Evolutionary conservation across 1,140 invertebrate species (phyloP).

Genomic region (Thereuonema tuberculata): DNA sequence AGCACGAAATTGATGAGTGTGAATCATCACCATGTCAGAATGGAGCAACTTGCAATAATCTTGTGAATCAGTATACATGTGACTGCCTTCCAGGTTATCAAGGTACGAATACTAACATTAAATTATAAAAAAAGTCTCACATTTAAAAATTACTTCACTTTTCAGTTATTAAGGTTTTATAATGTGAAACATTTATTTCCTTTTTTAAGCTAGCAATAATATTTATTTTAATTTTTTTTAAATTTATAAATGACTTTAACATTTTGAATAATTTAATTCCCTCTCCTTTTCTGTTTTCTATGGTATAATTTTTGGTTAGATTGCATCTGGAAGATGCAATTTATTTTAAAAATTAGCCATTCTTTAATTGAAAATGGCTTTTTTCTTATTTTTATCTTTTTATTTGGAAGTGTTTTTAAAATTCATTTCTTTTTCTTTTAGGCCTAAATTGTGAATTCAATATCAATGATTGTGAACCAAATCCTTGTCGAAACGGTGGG

Average conservation of each 20-base stretch:
- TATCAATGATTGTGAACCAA: constrained; percentile 77
- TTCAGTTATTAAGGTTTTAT: too few relatives aligned
- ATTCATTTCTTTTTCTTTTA: constrained; percentile 15
- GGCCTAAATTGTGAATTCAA: constrained; percentile 88
- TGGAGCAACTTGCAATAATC: constrained; percentile 68
- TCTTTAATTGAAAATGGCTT: too few relatives aligned
- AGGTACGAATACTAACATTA: constrained; percentile 22
- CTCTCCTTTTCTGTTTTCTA: too few relatives aligned
- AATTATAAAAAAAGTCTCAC: background rate
- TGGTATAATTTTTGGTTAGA: too few relatives aligned
- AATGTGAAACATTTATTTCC: background rate
- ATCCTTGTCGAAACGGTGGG: constrained; percentile 83
- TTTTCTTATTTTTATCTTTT: too few relatives aligned
- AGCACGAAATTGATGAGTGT: constrained; percentile 67
- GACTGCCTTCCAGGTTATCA: constrained; percentile 77
- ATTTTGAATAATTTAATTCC: too few relatives aligned
- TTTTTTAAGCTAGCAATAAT: too few relatives aligned
- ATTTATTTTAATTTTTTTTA: too few relatives aligned
- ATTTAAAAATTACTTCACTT: too few relatives aligned
- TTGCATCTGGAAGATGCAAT: too few relatives aligned
- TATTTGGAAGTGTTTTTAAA: constrained; percentile 16
- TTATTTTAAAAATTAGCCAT: too few relatives aligned
- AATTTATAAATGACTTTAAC: too few relatives aligned
- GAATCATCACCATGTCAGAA: constrained; percentile 65
- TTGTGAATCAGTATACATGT: constrained; percentile 71